Base-by-base conservation (phyloP, 2,888 invertebrate genomes). In the Baronia brevicornis region DNA sequence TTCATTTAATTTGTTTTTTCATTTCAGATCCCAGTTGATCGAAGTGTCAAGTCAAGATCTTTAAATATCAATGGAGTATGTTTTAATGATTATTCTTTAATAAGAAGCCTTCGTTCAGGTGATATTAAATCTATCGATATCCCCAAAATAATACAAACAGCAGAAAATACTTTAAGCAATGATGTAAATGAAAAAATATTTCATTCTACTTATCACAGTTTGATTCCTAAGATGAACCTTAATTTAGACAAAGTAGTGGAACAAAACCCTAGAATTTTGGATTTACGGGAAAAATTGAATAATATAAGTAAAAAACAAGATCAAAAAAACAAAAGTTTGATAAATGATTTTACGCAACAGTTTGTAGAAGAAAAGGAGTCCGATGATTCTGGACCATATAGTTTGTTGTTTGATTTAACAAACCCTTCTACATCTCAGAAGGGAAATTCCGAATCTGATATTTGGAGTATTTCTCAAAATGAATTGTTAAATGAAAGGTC, bases 331-430 rank as follows among this genome's bases (percentile, higher is more conserved):
- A 84, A 79, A 56, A 67, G 77, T 33, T 49, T 80, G 21, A 65
- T 82, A 7, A 77, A 82, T 39, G 78, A 77, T 44, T 71, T 79
- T 32, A 77, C 80, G 11, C 82, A 82, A 46, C 68, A 68, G 33
- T 49, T 84, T 28, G 74, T 66, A 24, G 84, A 84, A 44, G 77
- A 79, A 40, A 79, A 77, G 54, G 72, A 73, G 32, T 66, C 68
- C 27, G 77, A 80, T 43, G 78, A 78, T 39, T 88, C 88, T 9
- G 89, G 88, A 33, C 88, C 89, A 2, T 88, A 87, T 47, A 88
- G 88, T 49, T 75, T 88, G 43, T 65, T 89, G 22, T 87, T 87
- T 56, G 86, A 86, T 53, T 60, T 86, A 48, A 46, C 69, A 8
- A 64, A 74, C 46, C 54, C 77, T 34, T 73, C 79, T 17, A 64